A percentile compares a stretch with the other conserved stretches of the same genome.
Conservation (phyloP, 2,113 vertebrate species). For the Telmatochromis sp. region DNA sequence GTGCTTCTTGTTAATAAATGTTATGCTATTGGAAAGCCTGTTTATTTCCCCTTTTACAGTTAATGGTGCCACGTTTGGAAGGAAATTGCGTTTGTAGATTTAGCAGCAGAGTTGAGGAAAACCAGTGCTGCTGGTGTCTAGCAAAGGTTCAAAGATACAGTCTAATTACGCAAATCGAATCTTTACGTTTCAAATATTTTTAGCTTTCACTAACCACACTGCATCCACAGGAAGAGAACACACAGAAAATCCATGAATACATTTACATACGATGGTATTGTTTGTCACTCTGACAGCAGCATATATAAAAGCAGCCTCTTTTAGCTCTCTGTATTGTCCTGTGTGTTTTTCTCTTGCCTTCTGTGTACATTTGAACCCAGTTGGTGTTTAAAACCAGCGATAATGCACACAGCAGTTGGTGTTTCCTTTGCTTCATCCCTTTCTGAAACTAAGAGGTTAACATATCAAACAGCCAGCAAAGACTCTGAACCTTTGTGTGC, state of each 20-base stretch:
- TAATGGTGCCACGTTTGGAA: not conserved
- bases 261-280: not conserved
- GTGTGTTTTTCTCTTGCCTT: not conserved
- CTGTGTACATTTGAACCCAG: not conserved
- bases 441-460: conserved; percentile 7
- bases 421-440: not conserved
- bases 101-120: not conserved
- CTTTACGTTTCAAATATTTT: not conserved
- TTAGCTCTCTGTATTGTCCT: not conserved
- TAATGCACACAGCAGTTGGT: not conserved
- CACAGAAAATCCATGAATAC: not conserved
- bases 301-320: not conserved
- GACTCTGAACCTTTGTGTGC: not conserved
- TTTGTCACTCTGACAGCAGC: not conserved
- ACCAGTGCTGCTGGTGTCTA: not conserved
- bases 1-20: not conserved
- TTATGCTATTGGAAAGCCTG: not conserved
- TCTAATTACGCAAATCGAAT: rapidly evolving
- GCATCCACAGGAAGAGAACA: not conserved
- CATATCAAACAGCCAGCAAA: not conserved
- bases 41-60: not conserved
- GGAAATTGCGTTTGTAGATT: not conserved
- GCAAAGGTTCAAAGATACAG: not conserved
- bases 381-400: not conserved
- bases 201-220: not conserved